Percentiles rank a stretch among this genome's conserved stretches.
Conservation (phyloP, 2,797 vertebrate species). For the Chanos chanos region DNA sequence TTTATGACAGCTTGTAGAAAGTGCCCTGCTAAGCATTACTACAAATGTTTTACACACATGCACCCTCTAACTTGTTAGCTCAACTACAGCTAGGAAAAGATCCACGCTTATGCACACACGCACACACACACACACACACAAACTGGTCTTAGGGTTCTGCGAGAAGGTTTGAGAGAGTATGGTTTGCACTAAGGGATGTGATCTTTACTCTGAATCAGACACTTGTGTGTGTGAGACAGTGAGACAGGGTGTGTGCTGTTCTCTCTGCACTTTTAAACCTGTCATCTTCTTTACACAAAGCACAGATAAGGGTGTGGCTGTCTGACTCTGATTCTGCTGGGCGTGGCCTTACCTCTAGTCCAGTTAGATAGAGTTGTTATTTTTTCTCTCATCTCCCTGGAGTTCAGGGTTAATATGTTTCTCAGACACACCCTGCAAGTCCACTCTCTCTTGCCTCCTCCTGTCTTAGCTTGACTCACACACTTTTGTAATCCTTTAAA, state of each 20-base stretch:
- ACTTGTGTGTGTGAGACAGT: too few relatives aligned
- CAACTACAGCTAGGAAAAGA: constrained; percentile 33
- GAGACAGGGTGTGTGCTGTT: constrained; percentile 15
- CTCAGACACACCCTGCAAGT: constrained; percentile 41
- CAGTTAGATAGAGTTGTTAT: constrained; percentile 21
- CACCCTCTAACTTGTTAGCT: too few relatives aligned
- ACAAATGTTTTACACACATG: too few relatives aligned
- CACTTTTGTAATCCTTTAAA: too few relatives aligned
- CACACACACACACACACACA: neutral
- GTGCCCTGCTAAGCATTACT: too few relatives aligned
- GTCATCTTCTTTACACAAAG: constrained; percentile 4
- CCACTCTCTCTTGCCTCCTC: constrained; percentile 2
- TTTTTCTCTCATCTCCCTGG: constrained; percentile 1
- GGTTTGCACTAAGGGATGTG: too few relatives aligned
- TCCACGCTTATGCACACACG: constrained; percentile 29
- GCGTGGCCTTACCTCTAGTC: constrained; percentile 21
- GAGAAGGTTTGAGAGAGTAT: too few relatives aligned
- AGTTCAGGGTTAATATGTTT: constrained; percentile 28
- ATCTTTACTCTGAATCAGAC: too few relatives aligned
- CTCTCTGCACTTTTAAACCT: constrained; percentile 8
- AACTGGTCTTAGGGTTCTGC: too few relatives aligned
- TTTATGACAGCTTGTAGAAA: too few relatives aligned
- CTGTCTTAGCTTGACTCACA: constrained; percentile 22
- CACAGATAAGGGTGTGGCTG: constrained; percentile 55
- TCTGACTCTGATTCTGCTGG: constrained; percentile 37